Conservation (phyloP, 2,888 invertebrate species). For the Drosophila siamana region DNA sequence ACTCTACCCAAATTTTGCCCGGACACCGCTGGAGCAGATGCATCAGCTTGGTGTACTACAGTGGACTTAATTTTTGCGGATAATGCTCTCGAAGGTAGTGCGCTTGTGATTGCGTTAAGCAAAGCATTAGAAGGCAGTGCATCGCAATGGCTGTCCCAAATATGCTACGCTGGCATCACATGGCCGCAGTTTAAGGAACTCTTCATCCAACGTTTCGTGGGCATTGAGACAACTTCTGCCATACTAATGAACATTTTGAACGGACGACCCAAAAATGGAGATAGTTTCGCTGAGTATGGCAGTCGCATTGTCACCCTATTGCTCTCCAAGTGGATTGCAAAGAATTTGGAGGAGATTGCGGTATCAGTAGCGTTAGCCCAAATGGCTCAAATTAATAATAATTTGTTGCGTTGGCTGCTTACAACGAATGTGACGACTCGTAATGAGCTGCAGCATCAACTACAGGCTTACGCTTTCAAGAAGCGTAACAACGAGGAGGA, state of each 20-base stretch:
- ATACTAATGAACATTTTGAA: slow-evolving; percentile 13
- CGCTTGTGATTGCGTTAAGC: slow-evolving; percentile 27
- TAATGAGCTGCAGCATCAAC: slow-evolving; percentile 15
- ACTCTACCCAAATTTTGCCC: neutral
- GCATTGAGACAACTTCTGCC: slow-evolving; percentile 8
- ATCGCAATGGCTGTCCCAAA: slow-evolving; percentile 5
- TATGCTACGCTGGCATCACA: slow-evolving; percentile 1
- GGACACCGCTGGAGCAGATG: neutral
- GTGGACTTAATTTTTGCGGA: neutral
- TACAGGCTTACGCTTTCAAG: slow-evolving; percentile 22
- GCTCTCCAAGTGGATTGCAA: too few relatives aligned
- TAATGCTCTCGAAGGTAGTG: slow-evolving; percentile 15
- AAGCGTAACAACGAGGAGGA: slow-evolving; percentile 11
- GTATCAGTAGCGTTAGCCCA: too few relatives aligned
- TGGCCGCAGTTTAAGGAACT: slow-evolving; percentile 11
- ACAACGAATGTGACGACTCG: slow-evolving; percentile 9
- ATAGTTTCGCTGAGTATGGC: slow-evolving; percentile 6
- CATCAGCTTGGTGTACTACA: neutral
- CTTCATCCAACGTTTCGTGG: slow-evolving; percentile 8
- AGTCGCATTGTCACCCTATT: neutral
- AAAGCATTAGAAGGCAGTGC: slow-evolving; percentile 30
- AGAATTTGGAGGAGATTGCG: too few relatives aligned
- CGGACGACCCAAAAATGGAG: slow-evolving; percentile 8
- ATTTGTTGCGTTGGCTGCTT: slow-evolving; percentile 17
- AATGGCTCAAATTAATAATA: slow-evolving; percentile 1